Base-by-base conservation (phyloP, 2,888 invertebrate genomes). In the Mesorhabditis sp. region DNA sequence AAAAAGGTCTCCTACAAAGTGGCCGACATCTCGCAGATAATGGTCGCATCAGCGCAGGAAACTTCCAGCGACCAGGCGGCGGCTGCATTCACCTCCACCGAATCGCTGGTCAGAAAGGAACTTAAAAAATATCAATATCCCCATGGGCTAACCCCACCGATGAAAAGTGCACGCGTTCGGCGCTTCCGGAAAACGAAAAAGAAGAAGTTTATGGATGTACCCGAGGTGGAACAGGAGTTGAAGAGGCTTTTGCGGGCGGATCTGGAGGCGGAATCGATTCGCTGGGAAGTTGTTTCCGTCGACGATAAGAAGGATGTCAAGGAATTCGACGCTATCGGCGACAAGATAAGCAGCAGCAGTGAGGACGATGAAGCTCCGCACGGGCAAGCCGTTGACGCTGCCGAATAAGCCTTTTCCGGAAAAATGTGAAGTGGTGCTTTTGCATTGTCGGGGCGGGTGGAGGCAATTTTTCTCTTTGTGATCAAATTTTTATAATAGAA, bases 1-100 rank as follows among this genome's bases (percentile, higher is more conserved):
- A 91, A 90, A 74, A 97, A 95, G 87, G 95, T 93, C 83, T 93
- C 97, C 82, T 98, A 97, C 86, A 98, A 98, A 89, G 93, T 95
- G 1, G 94, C 95, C 0, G 97, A 98, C 87, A 91, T 98, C 74
- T 93, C 93, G 82, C 97, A 96, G 89, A 90, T 91, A 85, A 73
- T 81, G 45, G 74, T 81, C n/a, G 28, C 28, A 28, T 28, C 28
- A 28, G 28, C 28, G 28, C 28, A 28, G 69, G 45, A 43, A 58
- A 45, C 5, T 67, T 67, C 15, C 65, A 28, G 28, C 71, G 68
- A 45, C 62, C 61, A 44, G 64, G 50, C 50, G 71, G 70, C 50
- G 44, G 58, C 5, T 3, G 66, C 66, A 5, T 65, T 62, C 62
- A 64, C 28, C 13, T 43, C 45, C 28, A 62, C 61, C 5, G 69